Evolutionary conservation across 1,140 invertebrate species (phyloP).

Genomic region (Brachionus rotundiformis): DNA sequence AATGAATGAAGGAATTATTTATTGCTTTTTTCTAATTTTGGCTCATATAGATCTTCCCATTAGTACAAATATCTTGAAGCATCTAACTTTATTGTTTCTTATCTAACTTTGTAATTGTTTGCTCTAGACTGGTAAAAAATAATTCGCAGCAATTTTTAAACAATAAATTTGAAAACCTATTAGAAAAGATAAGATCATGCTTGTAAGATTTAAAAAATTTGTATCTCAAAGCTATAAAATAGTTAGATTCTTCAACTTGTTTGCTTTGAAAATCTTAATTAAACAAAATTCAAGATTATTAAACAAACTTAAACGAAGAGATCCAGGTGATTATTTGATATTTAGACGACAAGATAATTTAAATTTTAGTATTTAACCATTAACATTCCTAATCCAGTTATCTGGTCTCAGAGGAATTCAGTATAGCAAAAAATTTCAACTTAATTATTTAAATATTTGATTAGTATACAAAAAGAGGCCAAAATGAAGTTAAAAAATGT

Average conservation of each 20-base stretch:
- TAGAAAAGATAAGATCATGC: constrained; percentile 9
- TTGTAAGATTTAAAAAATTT: neutral
- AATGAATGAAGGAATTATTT: constrained; percentile 7
- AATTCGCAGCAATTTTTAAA: neutral
- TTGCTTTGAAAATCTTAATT: neutral
- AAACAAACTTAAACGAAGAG: neutral
- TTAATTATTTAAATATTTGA: neutral
- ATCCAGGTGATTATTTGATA: constrained; percentile 7
- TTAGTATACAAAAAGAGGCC: neutral
- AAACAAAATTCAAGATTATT: neutral
- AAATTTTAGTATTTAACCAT: neutral
- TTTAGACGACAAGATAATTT: constrained; percentile 1
- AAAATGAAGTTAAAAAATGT: too few species aligned
- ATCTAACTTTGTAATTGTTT: constrained; percentile 4
- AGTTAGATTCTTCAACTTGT: neutral
- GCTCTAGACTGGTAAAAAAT: constrained; percentile 12
- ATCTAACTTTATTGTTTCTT: constrained; percentile 2
- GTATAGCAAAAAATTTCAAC: neutral
- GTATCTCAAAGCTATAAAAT: neutral
- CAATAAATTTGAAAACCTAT: neutral
- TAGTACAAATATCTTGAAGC: constrained; percentile 8
- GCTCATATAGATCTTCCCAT: neutral
- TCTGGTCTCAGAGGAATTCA: neutral
- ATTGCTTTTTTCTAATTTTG: neutral
- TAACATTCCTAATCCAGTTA: neutral